Base-by-base conservation (phyloP, 2,888 invertebrate species). In the Andrena fulva region DNA sequence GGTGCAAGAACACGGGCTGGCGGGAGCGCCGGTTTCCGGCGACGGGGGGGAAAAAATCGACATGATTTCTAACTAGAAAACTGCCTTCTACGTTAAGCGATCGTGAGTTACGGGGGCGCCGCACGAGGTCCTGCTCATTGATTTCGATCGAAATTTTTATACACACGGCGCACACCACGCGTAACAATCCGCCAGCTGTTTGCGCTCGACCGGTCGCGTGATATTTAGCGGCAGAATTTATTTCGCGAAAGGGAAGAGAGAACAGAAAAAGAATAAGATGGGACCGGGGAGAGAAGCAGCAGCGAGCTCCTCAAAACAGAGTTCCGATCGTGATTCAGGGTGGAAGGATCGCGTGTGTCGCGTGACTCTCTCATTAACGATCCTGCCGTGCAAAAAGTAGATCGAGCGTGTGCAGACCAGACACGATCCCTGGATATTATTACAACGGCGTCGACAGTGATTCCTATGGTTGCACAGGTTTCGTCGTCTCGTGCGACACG, bases 291-390 rank as follows among this genome's bases (percentile, higher is more conserved):
- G 16, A 48, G 7, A 29, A 29, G 64, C 12, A 2, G 62, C 12
- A 2, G 62, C 54, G 72, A 76, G 73, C 73, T 48, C 52, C 54
- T 75, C 72, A 29, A 69, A 52, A 74, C 54, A 48, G 62, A 59
- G 68, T 52, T 66, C 74, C 73, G 83, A 82, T 80, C 72, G 68
- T 75, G 84, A 86, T 84, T 86, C 74, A 77, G 67, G 27, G 52
- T 50, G 52, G 64, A 35, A 56, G 64, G 85, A 27, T 76, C 85
- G 78, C 85, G 83, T 75, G 79, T 69, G 78, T 87, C 85, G 88
- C 88, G 87, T 88, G 87, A 87, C 86, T 85, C 80, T 52, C 71
- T 77, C 84, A 70, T 87, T 86, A 87, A 80, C 77, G 78, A 82
- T 69, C 73, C 67, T 48, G 63, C 50, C 62, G 80, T 66, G 75